A percentile compares a stretch with the other conserved stretches of the same genome.
Evolutionary conservation across 2,113 vertebrate species (phyloP).

Genomic region (Probosciger aterrimus): DNA sequence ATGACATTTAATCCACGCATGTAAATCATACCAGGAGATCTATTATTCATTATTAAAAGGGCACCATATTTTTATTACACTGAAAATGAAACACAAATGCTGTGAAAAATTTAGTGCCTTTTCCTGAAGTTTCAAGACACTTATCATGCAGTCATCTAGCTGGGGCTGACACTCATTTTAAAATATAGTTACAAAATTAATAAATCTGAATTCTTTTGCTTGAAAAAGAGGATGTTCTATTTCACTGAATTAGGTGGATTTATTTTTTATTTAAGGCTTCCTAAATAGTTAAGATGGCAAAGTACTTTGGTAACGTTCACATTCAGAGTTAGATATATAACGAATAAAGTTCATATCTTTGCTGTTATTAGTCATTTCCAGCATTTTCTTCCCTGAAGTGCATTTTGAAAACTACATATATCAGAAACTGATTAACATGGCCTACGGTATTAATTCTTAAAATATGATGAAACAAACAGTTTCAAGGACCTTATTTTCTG

Average conservation of each 20-base stretch:
- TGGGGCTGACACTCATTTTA: slow-evolving; percentile 68
- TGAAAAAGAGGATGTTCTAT: slow-evolving; percentile 60
- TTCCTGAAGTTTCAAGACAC: slow-evolving; percentile 78
- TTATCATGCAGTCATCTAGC: slow-evolving; percentile 70
- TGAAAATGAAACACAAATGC: slow-evolving; percentile 87
- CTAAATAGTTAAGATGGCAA: slow-evolving; percentile 70
- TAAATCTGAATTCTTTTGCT: slow-evolving; percentile 71
- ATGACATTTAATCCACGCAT: slow-evolving; percentile 91
- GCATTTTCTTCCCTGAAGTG: slow-evolving; percentile 73
- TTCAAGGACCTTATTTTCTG: slow-evolving; percentile 71
- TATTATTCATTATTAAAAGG: slow-evolving; percentile 94
- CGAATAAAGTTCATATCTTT: slow-evolving; percentile 73
- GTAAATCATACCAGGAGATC: slow-evolving; percentile 88
- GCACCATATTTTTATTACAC: slow-evolving; percentile 88
- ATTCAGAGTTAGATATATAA: slow-evolving; percentile 39
- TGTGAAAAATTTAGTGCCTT: slow-evolving; percentile 86
- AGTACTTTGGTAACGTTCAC: slow-evolving; percentile 45
- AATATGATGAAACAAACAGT: slow-evolving; percentile 76
- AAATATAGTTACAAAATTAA: slow-evolving; percentile 78
- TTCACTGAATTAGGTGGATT: slow-evolving; percentile 61
- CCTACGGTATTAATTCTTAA: slow-evolving; percentile 76
- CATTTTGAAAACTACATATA: slow-evolving; percentile 77
- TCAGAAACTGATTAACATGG: slow-evolving; percentile 82
- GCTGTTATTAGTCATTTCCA: slow-evolving; percentile 73
- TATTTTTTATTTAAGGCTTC: slow-evolving; percentile 76